Conservation (phyloP, 2,797 vertebrate species). For the Onychomys arenicola region DNA sequence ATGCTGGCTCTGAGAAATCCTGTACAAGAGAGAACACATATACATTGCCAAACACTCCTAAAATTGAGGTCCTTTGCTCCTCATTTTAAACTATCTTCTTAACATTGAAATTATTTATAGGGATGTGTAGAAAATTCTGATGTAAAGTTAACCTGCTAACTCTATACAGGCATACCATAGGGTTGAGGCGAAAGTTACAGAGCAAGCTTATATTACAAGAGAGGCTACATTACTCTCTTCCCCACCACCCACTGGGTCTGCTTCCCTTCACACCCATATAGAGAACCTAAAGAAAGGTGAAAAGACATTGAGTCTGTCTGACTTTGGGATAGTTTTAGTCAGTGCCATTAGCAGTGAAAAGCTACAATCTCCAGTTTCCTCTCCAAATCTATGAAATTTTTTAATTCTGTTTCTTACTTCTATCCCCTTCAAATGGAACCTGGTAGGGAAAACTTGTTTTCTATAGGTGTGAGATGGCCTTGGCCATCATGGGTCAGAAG, state of each 20-base stretch:
- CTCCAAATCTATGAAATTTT: conserved; percentile 11
- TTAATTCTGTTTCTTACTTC: background rate
- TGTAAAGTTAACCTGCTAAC: background rate
- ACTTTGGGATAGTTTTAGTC: background rate
- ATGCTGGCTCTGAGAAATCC: background rate
- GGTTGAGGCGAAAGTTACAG: background rate
- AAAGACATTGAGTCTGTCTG: background rate
- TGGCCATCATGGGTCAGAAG: background rate
- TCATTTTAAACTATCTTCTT: background rate
- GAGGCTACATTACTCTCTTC: background rate
- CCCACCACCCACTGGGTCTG: background rate
- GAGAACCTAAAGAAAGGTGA: background rate
- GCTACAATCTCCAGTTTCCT: background rate
- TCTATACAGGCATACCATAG: background rate
- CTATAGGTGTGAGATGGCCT: background rate
- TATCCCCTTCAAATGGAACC: background rate
- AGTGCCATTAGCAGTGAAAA: background rate
- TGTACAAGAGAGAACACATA: background rate
- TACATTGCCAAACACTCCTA: background rate
- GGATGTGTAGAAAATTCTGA: background rate
- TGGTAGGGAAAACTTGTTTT: background rate
- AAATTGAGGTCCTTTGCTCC: background rate
- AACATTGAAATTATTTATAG: background rate
- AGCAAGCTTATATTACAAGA: background rate
- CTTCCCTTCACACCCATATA: background rate